These are phyloP conservation scores for Calidris pugnax DNA, from an alignment of 2,113 vertebrate genomes.

Conservation along the genomic window DNA sequence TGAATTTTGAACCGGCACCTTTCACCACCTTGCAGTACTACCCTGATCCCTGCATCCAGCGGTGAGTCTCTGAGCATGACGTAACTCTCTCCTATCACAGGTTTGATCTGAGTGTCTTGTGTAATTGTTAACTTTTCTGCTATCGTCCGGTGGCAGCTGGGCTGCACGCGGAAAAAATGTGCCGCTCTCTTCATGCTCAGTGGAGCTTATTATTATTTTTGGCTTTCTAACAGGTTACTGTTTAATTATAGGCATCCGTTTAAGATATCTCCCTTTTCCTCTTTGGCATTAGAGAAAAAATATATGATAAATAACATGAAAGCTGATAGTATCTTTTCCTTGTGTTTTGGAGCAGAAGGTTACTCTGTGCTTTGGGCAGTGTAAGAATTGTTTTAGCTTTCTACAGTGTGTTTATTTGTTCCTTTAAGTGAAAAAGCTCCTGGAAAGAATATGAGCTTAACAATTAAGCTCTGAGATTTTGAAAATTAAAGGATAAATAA, in stretches of 20 bases:
- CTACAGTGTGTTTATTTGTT: not conserved
- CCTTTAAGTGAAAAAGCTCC: conserved; percentile 19
- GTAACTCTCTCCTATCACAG: conserved; percentile 31
- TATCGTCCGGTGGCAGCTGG: conserved; percentile 43
- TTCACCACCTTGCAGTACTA: conserved; percentile 87
- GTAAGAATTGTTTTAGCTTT: not conserved
- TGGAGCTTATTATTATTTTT: conserved; percentile 61
- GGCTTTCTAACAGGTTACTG: conserved; percentile 66
- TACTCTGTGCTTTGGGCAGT: not conserved
- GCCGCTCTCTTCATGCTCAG: conserved; percentile 57
- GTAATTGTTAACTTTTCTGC: conserved; percentile 59
- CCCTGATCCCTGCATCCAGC: conserved; percentile 90
- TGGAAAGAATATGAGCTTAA: not conserved
- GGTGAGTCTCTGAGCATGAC: conserved; percentile 84
- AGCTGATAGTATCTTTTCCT: not conserved
- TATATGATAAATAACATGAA: not conserved
- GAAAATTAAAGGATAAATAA: not conserved
- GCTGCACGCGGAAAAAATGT: conserved; percentile 49
- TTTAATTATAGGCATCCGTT: conserved; percentile 64
- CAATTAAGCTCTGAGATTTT: not conserved
- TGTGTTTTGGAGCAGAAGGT: conserved; percentile 8
- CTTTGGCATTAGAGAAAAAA: conserved; percentile 23
- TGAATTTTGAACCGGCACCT: conserved; percentile 86
- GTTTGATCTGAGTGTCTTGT: conserved; percentile 30
- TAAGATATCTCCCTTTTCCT: conserved; percentile 48